Evolutionary conservation across 1,140 invertebrate genomes (phyloP).

Genomic region (Homalodisca vitripennis): DNA sequence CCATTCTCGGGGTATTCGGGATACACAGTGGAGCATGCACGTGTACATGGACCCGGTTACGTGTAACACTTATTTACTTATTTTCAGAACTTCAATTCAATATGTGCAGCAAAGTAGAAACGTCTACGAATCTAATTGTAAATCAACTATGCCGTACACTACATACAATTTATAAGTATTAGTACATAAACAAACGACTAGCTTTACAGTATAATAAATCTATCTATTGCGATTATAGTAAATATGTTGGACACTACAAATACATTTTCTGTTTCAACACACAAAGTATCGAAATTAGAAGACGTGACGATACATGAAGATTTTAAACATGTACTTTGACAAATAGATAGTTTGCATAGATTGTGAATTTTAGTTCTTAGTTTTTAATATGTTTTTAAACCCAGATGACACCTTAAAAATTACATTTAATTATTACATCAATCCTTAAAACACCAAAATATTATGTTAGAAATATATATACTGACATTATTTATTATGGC

Average conservation of each 20-base stretch:
- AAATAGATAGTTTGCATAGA: too few species aligned
- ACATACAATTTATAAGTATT: background rate
- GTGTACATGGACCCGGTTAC: background rate
- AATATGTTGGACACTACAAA: too few species aligned
- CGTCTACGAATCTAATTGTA: background rate
- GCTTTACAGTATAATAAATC: background rate
- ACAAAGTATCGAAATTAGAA: background rate
- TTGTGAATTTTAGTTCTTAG: too few species aligned
- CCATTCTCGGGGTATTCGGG: background rate
- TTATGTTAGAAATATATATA: too few species aligned
- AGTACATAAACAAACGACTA: background rate
- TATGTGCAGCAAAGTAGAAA: constrained; percentile 14
- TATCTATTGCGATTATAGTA: background rate
- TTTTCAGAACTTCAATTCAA: background rate
- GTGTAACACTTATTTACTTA: background rate
- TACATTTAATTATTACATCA: too few species aligned
- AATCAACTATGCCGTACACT: background rate
- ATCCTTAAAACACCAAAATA: too few species aligned
- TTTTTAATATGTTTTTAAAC: too few species aligned
- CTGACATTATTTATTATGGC: too few species aligned
- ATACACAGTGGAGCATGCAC: background rate
- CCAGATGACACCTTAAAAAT: too few species aligned
- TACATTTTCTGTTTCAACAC: background rate
- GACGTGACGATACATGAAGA: background rate
- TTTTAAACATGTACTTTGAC: too few species aligned